Evolutionary conservation across 2,113 vertebrate species (phyloP).

Genomic region (Nansenia antarctica): DNA sequence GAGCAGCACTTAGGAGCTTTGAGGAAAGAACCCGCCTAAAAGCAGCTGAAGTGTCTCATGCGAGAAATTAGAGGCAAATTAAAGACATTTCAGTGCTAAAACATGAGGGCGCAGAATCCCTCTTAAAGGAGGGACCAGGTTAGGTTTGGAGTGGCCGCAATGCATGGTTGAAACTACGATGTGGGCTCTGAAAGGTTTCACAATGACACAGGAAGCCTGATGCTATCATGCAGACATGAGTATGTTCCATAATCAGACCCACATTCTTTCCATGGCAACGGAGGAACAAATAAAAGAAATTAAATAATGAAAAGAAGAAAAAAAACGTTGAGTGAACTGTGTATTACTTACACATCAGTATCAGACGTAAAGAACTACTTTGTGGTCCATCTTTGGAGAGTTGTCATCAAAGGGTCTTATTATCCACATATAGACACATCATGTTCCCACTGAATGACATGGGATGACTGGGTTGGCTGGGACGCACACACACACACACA

Average conservation of each 20-base stretch:
- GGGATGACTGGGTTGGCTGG: constrained; percentile 28
- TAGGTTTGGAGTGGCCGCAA: constrained; percentile 28
- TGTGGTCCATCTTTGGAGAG: constrained; percentile 57
- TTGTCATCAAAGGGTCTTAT: constrained; percentile 61
- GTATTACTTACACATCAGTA: no score
- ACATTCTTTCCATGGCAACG: constrained; percentile 70
- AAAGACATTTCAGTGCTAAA: constrained; percentile 49
- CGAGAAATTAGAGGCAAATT: constrained; percentile 49
- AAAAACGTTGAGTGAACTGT: constrained; percentile 43
- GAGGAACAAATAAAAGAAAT: constrained; percentile 47
- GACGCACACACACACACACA: constrained; percentile 20
- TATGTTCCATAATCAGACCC: constrained; percentile 61
- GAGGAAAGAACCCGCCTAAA: constrained; percentile 33
- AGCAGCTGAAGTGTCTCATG: constrained; percentile 58
- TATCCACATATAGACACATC: constrained; percentile 71
- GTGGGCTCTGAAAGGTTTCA: constrained; percentile 49
- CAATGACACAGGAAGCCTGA: constrained; percentile 49
- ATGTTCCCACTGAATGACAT: constrained; percentile 57
- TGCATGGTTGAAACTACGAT: constrained; percentile 31
- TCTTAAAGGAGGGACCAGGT: constrained; percentile 40
- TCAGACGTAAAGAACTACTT: constrained; percentile 61
- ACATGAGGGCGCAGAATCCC: constrained; percentile 24
- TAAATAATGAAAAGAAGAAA: constrained; percentile 51
- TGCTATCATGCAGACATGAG: constrained; percentile 27
- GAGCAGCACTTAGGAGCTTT: constrained; percentile 43